Percentiles rank a stretch among this genome's conserved stretches.
phyloP scores from a whole-genome alignment of 1,140 invertebrate species.

The Rhagoletis pomonella region DNA sequence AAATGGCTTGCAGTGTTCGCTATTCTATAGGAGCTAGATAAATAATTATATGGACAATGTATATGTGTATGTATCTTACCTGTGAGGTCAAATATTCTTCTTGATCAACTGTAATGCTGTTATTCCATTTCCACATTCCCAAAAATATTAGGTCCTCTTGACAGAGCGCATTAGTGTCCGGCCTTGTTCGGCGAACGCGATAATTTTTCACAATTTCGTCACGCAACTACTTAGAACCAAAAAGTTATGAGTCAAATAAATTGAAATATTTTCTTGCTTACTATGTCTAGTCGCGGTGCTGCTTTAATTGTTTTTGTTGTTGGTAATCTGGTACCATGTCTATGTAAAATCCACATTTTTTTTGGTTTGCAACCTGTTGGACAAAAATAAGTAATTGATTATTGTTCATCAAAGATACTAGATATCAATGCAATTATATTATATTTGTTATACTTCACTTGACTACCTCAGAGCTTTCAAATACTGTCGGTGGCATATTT shows the following conservation, averaged over 20 bases:
- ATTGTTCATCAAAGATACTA: too few species aligned
- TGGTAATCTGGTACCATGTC: slow-evolving; percentile 80
- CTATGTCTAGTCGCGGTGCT: slow-evolving; percentile 75
- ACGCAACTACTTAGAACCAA: slow-evolving; percentile 61
- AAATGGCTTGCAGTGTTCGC: too few species aligned
- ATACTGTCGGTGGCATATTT: too few species aligned
- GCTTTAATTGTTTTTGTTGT: slow-evolving; percentile 75
- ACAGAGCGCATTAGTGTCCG: slow-evolving; percentile 76
- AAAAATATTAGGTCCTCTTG: slow-evolving; percentile 77
- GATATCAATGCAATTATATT: too few species aligned
- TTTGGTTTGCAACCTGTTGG: slow-evolving; percentile 77
- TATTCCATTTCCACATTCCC: slow-evolving; percentile 78
- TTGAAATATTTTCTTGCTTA: slow-evolving; percentile 66
- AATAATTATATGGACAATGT: too few species aligned
- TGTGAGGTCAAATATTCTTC: slow-evolving; percentile 76
- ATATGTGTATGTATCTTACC: too few species aligned
- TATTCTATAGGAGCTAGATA: too few species aligned
- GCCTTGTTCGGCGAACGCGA: slow-evolving; percentile 69
- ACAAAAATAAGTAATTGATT: too few species aligned
- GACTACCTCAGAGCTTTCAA: too few species aligned
- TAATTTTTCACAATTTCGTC: slow-evolving; percentile 79
- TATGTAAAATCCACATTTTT: slow-evolving; percentile 79
- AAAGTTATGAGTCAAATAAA: background rate
- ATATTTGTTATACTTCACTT: too few species aligned
- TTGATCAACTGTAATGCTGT: slow-evolving; percentile 76